Base-by-base conservation (phyloP, 2,113 vertebrate genomes). In the Gnathonemus longibarbis region DNA sequence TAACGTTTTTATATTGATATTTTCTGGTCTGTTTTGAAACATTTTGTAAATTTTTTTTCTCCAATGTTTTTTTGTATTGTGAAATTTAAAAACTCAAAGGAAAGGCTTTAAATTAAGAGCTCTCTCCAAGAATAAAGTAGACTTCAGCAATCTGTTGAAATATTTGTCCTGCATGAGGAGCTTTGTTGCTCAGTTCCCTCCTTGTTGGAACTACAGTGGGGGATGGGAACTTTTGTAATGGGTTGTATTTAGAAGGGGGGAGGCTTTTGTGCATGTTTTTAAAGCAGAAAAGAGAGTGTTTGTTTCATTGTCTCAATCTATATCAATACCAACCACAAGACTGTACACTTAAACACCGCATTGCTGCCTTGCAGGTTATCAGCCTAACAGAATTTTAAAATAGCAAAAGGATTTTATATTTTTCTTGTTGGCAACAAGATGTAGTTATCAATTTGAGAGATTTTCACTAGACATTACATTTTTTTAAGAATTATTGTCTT, bases 141-240 rank as follows among this genome's bases (percentile, higher is more conserved):
- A 39, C 31, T 80, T 80, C 15, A 56, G 17, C 48, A n/a, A 31
- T 52, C 56, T 84, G 31, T 89, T 87, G 77, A 74, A 24, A 21
- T 66, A 88, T 88, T 86, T 50, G 58, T 62, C 85, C 80, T 88
- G 35, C 35, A 89, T 45, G 53, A 19, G 50, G 70, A 84, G 91
- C 91, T 93, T 93, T 91, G 91, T 94, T 94, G 92, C 90, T 87
- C 80, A 53, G 77, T 89, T 90, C 88, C 91, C 91, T 90, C 91
- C 91, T 90, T 94, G 92, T 94, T 94, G 92, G 89, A 89, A 90
- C 90, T 90, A 90, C 49, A 93, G 85, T 89, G 88, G 91, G 91
- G 87, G 91, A 88, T 89, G 92, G 91, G 90, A 42, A 42, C 35
- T 80, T 80, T 42, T 80, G 74, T 80, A 80, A 31, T 80, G 35